A percentile compares a stretch with the other conserved stretches of the same genome.
Conservation (phyloP, 2,888 invertebrate genomes). For the Drepanosiphum platanoidis region DNA sequence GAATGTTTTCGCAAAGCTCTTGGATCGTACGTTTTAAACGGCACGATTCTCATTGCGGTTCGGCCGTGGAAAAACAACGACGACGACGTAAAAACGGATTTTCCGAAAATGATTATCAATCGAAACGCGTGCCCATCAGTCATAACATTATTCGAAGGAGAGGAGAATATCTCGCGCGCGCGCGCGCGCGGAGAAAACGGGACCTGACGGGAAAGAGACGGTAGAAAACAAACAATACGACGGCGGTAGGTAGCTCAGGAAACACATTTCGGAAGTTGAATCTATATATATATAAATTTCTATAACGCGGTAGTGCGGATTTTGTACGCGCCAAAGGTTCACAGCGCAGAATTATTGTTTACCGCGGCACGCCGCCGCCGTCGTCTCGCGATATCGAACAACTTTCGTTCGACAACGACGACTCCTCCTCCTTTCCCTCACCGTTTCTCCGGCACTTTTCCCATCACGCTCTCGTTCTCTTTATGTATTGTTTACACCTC, state of each 20-base stretch:
- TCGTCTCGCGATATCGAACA: neutral
- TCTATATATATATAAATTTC: neutral
- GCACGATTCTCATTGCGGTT: neutral
- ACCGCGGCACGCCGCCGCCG: neutral
- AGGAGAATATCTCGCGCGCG: neutral
- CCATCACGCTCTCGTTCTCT: neutral
- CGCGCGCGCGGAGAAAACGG: neutral
- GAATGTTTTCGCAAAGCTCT: neutral
- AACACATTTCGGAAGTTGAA: conserved; percentile 5
- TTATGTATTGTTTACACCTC: neutral
- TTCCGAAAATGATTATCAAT: neutral
- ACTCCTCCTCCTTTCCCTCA: neutral
- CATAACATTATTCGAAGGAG: too few relatives aligned
- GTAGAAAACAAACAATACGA: conserved; percentile 25
- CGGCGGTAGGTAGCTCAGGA: neutral
- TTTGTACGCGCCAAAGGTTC: neutral
- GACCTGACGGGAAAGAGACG: neutral
- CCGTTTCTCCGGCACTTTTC: neutral
- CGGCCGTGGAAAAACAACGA: neutral
- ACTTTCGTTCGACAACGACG: conserved; percentile 13
- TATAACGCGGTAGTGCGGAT: conserved; percentile 7
- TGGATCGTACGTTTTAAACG: neutral
- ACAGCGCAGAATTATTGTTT: neutral
- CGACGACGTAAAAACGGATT: neutral
- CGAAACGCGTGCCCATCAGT: neutral